Percentiles rank a stretch among this genome's conserved stretches.
Evolutionary conservation across 1,140 invertebrate genomes (phyloP).

Genomic region (Whitmania pigra): DNA sequence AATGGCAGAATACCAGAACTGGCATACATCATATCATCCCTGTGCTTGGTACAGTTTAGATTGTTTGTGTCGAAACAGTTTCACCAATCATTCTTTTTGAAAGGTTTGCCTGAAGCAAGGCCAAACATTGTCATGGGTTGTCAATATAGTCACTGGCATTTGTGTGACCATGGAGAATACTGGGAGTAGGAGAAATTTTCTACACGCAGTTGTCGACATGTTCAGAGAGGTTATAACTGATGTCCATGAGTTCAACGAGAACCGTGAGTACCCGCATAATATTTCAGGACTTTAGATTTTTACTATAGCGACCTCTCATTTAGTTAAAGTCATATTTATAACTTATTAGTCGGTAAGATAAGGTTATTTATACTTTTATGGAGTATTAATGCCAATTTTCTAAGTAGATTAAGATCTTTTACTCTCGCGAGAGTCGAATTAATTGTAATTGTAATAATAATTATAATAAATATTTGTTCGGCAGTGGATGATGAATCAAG

Average conservation of each 20-base stretch:
- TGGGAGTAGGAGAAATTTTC: constrained; percentile 31
- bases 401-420: background rate
- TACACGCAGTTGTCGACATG: constrained; percentile 36
- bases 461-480: constrained; percentile 6
- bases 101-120: constrained; percentile 38
- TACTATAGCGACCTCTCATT: background rate
- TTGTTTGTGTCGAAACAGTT: background rate
- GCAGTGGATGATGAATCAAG: constrained; percentile 34
- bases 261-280: constrained; percentile 27
- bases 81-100: background rate
- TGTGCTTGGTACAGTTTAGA: constrained; percentile 34
- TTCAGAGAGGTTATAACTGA: constrained; percentile 39
- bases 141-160: constrained; percentile 34
- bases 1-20: constrained; percentile 38
- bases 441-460: background rate
- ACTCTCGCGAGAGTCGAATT: background rate
- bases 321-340: background rate
- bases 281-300: background rate
- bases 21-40: constrained; percentile 35
- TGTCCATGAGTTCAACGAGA: constrained; percentile 36
- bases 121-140: constrained; percentile 33
- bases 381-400: background rate
- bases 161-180: constrained; percentile 33
- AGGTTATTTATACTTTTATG: background rate
- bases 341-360: background rate